These are phyloP conservation scores for Rhopalosiphum padi DNA, from an alignment of 1,140 invertebrate genomes.

Conservation along the genomic window DNA sequence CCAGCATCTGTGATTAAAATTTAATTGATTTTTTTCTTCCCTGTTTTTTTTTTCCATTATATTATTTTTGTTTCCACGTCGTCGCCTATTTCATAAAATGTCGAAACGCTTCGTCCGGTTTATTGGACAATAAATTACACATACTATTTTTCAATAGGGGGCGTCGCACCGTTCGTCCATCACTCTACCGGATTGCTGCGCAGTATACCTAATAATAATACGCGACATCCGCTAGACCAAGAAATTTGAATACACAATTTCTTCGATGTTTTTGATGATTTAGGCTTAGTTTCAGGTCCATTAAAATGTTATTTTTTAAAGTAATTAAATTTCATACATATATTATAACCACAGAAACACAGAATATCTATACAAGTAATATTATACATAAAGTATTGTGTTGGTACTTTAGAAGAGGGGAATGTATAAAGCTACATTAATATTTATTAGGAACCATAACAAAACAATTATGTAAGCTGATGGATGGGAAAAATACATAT, in stretches of 20 bases:
- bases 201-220: background rate
- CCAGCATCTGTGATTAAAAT: slow-evolving; percentile 52
- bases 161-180: slow-evolving; percentile 27
- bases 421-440: background rate
- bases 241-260: background rate
- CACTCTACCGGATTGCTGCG: background rate
- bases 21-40: slow-evolving; percentile 54
- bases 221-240: background rate
- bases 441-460: background rate
- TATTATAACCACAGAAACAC: background rate
- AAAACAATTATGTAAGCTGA: background rate
- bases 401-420: background rate
- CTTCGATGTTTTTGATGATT: slow-evolving; percentile 5
- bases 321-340: background rate
- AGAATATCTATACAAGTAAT: background rate
- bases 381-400: background rate
- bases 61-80: slow-evolving; percentile 6
- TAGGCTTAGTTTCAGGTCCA: background rate
- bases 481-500: background rate
- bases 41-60: slow-evolving; percentile 33
- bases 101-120: slow-evolving; percentile 51
- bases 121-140: slow-evolving; percentile 51
- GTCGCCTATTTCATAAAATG: slow-evolving; percentile 39
- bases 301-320: background rate
- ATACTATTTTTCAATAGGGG: slow-evolving; percentile 24